Evolutionary conservation across 2,113 vertebrate species (phyloP).

Genomic region (Cavia porcellus): DNA sequence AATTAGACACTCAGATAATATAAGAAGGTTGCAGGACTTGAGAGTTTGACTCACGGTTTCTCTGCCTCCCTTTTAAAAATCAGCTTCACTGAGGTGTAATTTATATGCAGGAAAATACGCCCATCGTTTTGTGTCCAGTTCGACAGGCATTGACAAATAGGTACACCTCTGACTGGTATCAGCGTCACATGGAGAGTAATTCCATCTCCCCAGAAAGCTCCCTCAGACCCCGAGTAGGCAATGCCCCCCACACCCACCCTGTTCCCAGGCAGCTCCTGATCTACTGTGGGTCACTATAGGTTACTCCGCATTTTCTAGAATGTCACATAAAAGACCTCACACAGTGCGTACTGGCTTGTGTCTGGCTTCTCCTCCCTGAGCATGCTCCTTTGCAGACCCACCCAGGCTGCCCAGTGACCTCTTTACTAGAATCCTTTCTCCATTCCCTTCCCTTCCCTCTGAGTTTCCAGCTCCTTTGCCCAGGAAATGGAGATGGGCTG

Average conservation of each 20-base stretch:
- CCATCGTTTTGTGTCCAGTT: constrained; percentile 7
- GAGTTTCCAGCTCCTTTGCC: not conserved
- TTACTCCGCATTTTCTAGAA: constrained; percentile 70
- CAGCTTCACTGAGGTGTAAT: not conserved
- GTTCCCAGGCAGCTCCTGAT: constrained; percentile 48
- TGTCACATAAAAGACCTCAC: constrained; percentile 60
- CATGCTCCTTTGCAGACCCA: not conserved
- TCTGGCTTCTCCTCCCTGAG: not conserved
- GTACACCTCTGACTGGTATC: not conserved
- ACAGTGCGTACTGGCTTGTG: not conserved
- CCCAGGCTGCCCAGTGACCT: not conserved
- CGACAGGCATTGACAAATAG: not conserved
- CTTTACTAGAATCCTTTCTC: not conserved
- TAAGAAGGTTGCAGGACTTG: not conserved
- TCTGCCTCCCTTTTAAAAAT: not conserved
- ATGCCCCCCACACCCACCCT: not conserved
- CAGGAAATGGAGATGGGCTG: not conserved
- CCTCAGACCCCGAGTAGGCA: not conserved
- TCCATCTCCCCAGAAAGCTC: constrained; percentile 13
- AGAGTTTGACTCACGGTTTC: not conserved
- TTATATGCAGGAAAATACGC: constrained; percentile 20
- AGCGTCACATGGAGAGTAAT: not conserved
- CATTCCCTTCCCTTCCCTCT: not conserved
- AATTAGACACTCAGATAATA: constrained; percentile 27
- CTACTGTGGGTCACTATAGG: constrained; percentile 66